Conservation (phyloP, 2,888 invertebrate species). For the Drosophila paramelanica region DNA sequence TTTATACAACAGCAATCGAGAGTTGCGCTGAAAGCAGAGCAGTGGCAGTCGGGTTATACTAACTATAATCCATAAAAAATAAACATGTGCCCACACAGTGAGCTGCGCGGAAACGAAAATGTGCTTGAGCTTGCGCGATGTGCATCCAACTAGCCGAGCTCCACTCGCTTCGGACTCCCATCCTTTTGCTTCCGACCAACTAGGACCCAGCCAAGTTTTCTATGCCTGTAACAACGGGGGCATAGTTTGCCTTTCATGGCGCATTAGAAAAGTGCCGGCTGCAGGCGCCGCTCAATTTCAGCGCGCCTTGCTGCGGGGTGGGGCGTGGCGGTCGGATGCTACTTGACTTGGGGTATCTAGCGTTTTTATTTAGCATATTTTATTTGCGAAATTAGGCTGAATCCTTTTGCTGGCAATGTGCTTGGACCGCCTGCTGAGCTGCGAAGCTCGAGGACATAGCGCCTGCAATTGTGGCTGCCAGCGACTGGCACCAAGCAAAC, state of each 20-base stretch:
- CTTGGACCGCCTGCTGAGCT: conserved; percentile 35
- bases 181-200: not conserved
- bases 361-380: conserved; percentile 70
- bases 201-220: conserved; percentile 16
- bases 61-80: not conserved
- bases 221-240: conserved; percentile 19
- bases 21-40: not conserved
- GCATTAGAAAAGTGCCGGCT: conserved; percentile 74
- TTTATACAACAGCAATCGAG: too few species aligned
- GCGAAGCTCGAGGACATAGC: conserved; percentile 23
- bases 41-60: not conserved
- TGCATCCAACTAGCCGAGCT: conserved; percentile 11
- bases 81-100: conserved; percentile 1
- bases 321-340: conserved; percentile 3
- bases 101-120: conserved; percentile 6
- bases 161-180: conserved; percentile 1
- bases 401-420: conserved; percentile 20
- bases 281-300: conserved; percentile 74
- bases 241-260: conserved; percentile 51
- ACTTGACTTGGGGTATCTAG: conserved; percentile 42
- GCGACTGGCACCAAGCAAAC: conserved; percentile 51
- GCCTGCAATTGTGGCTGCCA: conserved; percentile 49
- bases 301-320: not conserved
- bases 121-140: too few species aligned
- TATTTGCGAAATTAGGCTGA: conserved; percentile 71